Evolutionary conservation across 2,888 invertebrate genomes (phyloP), one percentile per base, ranked within the genome.

Genomic region (Eupithecia insigniata): DNA sequence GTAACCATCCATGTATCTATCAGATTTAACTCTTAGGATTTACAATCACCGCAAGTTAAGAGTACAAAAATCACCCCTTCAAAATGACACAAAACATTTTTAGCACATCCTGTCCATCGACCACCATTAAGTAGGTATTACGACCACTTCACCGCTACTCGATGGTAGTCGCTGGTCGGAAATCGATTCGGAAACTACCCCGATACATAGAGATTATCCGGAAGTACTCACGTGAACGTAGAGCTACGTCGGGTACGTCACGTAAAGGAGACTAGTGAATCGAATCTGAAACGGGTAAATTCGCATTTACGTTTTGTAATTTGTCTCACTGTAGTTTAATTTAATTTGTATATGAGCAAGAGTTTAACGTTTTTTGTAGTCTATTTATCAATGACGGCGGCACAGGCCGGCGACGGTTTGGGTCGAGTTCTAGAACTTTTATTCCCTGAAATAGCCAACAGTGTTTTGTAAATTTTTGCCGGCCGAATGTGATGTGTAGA

Each of bases 131-230:
- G 51, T 46, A 51, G 14, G 18, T 10, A 51, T 51, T 12, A 51
- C 3, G 55, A 55, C 12, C 55, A 55, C 55, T 55, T 14, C 60
- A 60, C 28, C 7, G 18, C 30, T 16, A 60, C 30, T 8, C 28
- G 60, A 8, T 60, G 28, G 16, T 18, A 16, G 30, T 16, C 30
- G 30, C 16, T 18, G 60, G 22, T 46, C 73, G 76, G 77, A 76
- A 76, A 76, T 73, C 28, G 66, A 75, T 66, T 76, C 78, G 74
- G 79, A 77, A 76, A 73, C 70, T 61, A 74, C 76, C 62, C 71
- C 51, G 72, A 74, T 72, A 66, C 16, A 58, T 36, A 64, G 66
- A 36, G 60, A 58, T 70, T 51, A 55, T 18, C 16, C 43, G 60
- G 60, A 60, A 26, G 26, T 26, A 3, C 8, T 60, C 60, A 60